Conservation (phyloP, 2,113 vertebrate genomes). For the Oncorhynchus nerka region DNA sequence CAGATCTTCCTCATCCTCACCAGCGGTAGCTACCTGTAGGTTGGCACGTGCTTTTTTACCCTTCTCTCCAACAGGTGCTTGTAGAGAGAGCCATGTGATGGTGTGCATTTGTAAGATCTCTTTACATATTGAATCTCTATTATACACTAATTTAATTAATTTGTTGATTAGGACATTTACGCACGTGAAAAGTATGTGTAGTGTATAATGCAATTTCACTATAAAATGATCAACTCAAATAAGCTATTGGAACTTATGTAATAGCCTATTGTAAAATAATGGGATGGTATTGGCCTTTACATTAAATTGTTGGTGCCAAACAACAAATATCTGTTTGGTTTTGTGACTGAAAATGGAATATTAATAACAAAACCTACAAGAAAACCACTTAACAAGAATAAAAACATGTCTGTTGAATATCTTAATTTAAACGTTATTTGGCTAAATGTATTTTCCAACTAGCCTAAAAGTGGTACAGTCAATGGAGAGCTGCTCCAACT, state of each 20-base stretch:
- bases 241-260: too few relatives aligned
- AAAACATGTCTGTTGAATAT: background rate
- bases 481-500: background rate
- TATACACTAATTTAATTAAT: background rate
- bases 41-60: conserved; percentile 48
- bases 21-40: conserved; percentile 96
- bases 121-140: background rate
- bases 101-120: background rate
- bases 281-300: too few relatives aligned
- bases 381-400: background rate
- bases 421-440: background rate
- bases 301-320: too few relatives aligned
- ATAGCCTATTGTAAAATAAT: too few relatives aligned
- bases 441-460: background rate
- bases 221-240: too few relatives aligned
- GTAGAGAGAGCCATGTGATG: background rate
- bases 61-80: background rate
- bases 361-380: background rate
- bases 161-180: conserved; percentile 21
- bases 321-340: too few relatives aligned
- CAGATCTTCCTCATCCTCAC: conserved; percentile 98
- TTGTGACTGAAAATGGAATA: too few relatives aligned
- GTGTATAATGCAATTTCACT: too few relatives aligned
- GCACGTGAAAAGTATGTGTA: conserved; percentile 6
- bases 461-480: background rate